These are phyloP conservation scores for Cephalopholis sonnerati DNA, from an alignment of 2,113 vertebrate species.

Conservation along the genomic window DNA sequence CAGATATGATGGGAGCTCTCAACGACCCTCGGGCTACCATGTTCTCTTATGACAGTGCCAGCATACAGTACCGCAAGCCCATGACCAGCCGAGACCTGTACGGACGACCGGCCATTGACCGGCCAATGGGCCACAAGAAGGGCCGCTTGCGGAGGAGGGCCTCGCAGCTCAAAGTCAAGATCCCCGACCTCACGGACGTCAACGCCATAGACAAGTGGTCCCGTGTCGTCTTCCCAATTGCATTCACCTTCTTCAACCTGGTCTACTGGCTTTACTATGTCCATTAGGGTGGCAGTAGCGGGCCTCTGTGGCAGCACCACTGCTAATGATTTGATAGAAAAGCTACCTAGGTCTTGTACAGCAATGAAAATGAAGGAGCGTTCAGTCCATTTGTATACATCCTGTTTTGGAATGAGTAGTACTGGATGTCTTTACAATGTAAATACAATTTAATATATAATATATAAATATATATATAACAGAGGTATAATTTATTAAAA, in stretches of 20 bases:
- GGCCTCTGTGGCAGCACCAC: constrained; percentile 20
- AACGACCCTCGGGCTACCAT: constrained; percentile 85
- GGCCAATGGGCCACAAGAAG: constrained; percentile 87
- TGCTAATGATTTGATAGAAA: constrained; percentile 40
- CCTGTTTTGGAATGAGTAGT: constrained; percentile 51
- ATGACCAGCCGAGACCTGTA: constrained; percentile 88
- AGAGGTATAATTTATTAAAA: constrained; percentile 75
- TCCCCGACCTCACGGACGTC: constrained; percentile 95
- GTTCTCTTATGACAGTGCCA: constrained; percentile 89
- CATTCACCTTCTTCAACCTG: constrained; percentile 95
- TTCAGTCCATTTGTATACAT: constrained; percentile 63
- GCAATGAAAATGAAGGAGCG: constrained; percentile 18
- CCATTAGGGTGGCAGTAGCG: constrained; percentile 83
- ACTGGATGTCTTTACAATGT: constrained; percentile 74
- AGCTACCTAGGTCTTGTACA: constrained; percentile 56
- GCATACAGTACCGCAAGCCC: constrained; percentile 92
- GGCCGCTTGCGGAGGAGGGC: constrained; percentile 88
- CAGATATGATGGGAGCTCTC: constrained; percentile 83
- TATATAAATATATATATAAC: constrained; percentile 56
- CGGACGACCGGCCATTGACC: constrained; percentile 85
- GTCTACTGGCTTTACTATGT: constrained; percentile 98
- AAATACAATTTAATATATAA: constrained; percentile 77
- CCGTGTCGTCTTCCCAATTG: constrained; percentile 93
- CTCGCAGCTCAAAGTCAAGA: constrained; percentile 96
- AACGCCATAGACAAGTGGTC: constrained; percentile 98